Percentiles rank a stretch among this genome's conserved stretches.
Conservation (phyloP, 2,888 invertebrate species). For the Sycophila texana region DNA sequence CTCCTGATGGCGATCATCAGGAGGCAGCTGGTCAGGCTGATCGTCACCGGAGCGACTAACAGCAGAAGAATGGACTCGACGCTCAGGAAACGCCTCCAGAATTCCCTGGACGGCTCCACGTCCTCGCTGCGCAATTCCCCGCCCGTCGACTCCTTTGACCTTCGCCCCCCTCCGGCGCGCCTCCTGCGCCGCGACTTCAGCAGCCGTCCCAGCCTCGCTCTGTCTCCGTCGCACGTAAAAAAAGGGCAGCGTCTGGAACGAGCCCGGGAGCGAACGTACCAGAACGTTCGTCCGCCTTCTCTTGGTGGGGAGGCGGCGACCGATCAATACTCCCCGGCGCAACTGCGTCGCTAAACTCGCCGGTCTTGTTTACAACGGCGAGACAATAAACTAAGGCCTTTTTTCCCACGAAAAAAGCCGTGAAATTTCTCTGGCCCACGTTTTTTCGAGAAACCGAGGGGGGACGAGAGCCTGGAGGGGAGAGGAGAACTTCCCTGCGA, state of each 20-base stretch:
- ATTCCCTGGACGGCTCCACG: too few species aligned
- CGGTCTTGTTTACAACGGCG: too few species aligned
- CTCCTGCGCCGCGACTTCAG: neutral
- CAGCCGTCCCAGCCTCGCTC: neutral
- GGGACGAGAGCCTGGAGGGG: neutral
- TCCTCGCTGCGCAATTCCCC: too few species aligned
- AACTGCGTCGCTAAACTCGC: conserved; percentile 7
- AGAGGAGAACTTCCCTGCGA: neutral
- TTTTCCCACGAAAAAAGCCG: neutral
- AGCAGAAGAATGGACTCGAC: too few species aligned
- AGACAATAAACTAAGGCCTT: neutral
- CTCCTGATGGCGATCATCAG: too few species aligned
- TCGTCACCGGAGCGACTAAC: too few species aligned
- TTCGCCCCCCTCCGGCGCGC: neutral
- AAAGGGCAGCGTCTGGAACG: neutral
- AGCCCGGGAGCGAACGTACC: conserved; percentile 67
- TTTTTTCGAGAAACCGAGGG: neutral
- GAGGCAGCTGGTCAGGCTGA: too few species aligned
- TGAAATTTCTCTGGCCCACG: too few species aligned
- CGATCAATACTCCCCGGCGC: conserved; percentile 70
- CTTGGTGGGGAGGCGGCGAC: neutral
- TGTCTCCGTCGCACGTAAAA: neutral
- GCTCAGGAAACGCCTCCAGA: too few species aligned
- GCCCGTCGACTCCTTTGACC: conserved; percentile 9
- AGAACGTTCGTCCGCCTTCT: conserved; percentile 66